Conservation (phyloP, 1,140 invertebrate species). For the Colletes gigas region DNA sequence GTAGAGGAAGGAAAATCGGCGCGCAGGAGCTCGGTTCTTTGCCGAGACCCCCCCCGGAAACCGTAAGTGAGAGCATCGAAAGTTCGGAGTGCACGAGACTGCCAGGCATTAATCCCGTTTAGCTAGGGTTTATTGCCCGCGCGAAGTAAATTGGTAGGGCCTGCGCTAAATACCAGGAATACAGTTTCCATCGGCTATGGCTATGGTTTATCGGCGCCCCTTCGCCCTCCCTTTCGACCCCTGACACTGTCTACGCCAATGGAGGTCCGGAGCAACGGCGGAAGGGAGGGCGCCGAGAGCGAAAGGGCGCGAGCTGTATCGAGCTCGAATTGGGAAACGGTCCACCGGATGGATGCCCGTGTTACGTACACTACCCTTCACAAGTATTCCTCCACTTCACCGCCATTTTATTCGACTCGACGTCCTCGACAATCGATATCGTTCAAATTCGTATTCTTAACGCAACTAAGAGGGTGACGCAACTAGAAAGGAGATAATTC, state of each 20-base stretch:
- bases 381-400: background rate
- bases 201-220: slow-evolving; percentile 38
- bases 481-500: too few relatives aligned
- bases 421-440: too few relatives aligned
- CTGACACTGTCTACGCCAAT: slow-evolving; percentile 2
- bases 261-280: slow-evolving; percentile 4
- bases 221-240: background rate
- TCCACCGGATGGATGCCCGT: slow-evolving; percentile 35
- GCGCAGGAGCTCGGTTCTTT: slow-evolving; percentile 21
- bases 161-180: slow-evolving; percentile 72
- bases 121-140: slow-evolving; percentile 73
- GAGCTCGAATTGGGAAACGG: slow-evolving; percentile 63
- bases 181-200: slow-evolving; percentile 61
- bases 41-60: background rate
- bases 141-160: slow-evolving; percentile 72
- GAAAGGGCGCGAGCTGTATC: slow-evolving; percentile 28
- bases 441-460: too few relatives aligned
- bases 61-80: slow-evolving; percentile 28
- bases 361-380: background rate
- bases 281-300: slow-evolving; percentile 11
- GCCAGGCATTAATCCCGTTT: slow-evolving; percentile 74
- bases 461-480: too few relatives aligned
- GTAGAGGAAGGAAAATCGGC: background rate
- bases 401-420: too few relatives aligned
- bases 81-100: slow-evolving; percentile 38